phyloP scores from a whole-genome alignment of 1,140 invertebrate genomes.

The Panagrolaimus sp. region DNA sequence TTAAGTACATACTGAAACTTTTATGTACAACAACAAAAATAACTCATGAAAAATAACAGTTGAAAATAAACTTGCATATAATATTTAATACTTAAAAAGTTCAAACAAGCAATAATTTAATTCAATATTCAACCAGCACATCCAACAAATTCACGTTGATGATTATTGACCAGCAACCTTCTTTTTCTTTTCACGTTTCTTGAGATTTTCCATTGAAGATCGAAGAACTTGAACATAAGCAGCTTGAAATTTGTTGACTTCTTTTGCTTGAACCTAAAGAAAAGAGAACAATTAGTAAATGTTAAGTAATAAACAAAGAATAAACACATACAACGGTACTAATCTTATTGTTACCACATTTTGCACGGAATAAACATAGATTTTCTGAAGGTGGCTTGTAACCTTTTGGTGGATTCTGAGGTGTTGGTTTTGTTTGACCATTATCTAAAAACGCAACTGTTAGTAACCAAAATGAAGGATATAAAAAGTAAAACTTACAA shows the following conservation, averaged over 20 bases:
- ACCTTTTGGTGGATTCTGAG: not conserved
- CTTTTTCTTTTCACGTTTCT: constrained; percentile 16
- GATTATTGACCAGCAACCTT: not conserved
- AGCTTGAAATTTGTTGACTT: constrained; percentile 76
- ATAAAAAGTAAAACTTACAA: constrained; percentile 6
- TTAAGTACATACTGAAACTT: not conserved
- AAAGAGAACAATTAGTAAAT: constrained; percentile 21
- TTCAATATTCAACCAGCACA: not conserved
- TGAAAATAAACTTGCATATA: too few relatives aligned
- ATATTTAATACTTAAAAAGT: too few relatives aligned
- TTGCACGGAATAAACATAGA: constrained; percentile 14
- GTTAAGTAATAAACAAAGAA: not conserved
- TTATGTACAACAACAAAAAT: constrained; percentile 8
- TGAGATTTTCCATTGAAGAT: constrained; percentile 10
- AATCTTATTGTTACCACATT: constrained; percentile 10
- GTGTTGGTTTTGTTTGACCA: constrained; percentile 7
- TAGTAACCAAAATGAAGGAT: not conserved
- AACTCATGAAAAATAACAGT: not conserved
- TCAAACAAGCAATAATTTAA: too few relatives aligned
- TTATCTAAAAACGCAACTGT: constrained; percentile 5
- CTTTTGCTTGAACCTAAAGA: constrained; percentile 69
- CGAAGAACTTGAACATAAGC: constrained; percentile 67
- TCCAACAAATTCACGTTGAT: not conserved
- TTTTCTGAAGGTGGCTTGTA: not conserved
- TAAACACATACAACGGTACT: constrained; percentile 8